Percentiles rank a stretch among this genome's conserved stretches.
Conservation (phyloP, 2,888 invertebrate genomes). For the Morinoia aosen region DNA sequence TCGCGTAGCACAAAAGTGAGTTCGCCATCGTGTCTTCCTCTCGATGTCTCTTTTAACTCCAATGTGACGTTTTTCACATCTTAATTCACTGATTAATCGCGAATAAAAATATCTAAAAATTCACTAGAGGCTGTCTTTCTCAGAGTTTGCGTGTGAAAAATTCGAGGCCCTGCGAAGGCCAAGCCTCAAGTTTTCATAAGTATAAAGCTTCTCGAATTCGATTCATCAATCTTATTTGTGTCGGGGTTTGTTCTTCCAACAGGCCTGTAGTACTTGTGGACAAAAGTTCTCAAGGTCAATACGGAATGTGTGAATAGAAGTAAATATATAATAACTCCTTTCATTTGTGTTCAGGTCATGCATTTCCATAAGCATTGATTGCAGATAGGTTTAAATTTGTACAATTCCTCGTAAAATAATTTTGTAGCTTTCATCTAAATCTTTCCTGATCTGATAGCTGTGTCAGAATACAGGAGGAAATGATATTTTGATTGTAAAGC, state of each 20-base stretch:
- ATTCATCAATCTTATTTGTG: no score
- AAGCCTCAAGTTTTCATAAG: no score
- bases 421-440: background rate
- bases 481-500: background rate
- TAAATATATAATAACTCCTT: no score
- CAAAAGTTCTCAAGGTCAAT: no score
- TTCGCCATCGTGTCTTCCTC: conserved; percentile 3
- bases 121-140: background rate
- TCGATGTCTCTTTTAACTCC: background rate
- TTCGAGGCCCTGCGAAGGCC: no score
- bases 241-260: no score
- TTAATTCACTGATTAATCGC: background rate
- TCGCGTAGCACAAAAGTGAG: background rate
- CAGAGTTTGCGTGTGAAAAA: background rate
- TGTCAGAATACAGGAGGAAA: background rate
- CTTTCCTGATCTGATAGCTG: background rate
- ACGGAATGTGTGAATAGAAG: no score
- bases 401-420: background rate
- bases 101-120: background rate
- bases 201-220: no score
- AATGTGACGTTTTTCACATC: background rate
- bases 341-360: background rate
- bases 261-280: no score
- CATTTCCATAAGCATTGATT: background rate
- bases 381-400: background rate